Base-by-base conservation (phyloP, 2,888 invertebrate genomes). In the Dryobotodes eremita region DNA sequence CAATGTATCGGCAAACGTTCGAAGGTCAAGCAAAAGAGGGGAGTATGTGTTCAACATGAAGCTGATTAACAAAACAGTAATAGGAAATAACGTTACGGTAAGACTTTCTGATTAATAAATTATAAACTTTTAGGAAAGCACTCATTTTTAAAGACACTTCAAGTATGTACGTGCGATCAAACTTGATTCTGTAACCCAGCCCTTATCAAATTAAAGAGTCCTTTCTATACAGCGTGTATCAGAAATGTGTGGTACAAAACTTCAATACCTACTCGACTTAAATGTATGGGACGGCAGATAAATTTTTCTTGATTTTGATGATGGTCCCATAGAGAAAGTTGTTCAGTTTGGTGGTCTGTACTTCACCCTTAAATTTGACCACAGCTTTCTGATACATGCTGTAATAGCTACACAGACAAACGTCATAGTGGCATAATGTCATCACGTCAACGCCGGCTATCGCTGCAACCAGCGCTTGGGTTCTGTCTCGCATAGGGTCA, bases 31-130 rank as follows among this genome's bases (percentile, higher is more conserved):
- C 17, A 78, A 36, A 68, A 71, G 84, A 69, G 85, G 86, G 5
- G 72, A 79, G 0, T 86, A 86, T 70, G 78, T 78, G 5, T 65
- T 86, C 23, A 86, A 86, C 26, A 15, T 70, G 15, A 57, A 68
- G 3, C 15, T 65, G 10, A 62, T 75, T 23, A 71, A 10, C 11
- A 84, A 84, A 75, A n/a, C 20, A 1, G 15, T 65, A 20, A 0
- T 78, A 17, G 85, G 76, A 53, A 85, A 86, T 42, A 85, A 85
- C 55, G 46, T 86, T 15, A 66, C 86, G 46, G 86, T 83, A 76
- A 71, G 72, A 42, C 3, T 55, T 36, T 36, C 13, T n/a, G 8
- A 3, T 23, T 50, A 48, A 31, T 31, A n/a, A 68, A 8, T 50
- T 23, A 8, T 36, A 50, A 31, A 6, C 10, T 53, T 69, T 50